Evolutionary conservation across 2,888 invertebrate genomes (phyloP).

Genomic region (Leptinotarsa rubiginosa): DNA sequence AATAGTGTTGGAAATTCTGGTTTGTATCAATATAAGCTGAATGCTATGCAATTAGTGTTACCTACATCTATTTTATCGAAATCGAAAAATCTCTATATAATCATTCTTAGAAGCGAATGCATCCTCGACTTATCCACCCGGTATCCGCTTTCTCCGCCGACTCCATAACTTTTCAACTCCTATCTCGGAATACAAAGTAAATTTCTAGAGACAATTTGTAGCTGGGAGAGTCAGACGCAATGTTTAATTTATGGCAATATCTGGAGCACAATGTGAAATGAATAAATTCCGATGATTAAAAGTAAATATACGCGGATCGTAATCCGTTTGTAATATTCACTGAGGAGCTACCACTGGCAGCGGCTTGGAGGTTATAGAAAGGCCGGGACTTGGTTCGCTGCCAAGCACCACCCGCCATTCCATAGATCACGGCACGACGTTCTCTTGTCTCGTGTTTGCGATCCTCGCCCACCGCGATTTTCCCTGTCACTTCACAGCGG

Average conservation of each 20-base stretch:
- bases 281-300: slow-evolving; percentile 34
- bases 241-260: slow-evolving; percentile 27
- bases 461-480: slow-evolving; percentile 23
- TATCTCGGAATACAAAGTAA: slow-evolving; percentile 9
- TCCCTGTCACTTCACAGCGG: slow-evolving; percentile 8
- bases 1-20: too few relatives aligned
- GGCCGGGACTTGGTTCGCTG: slow-evolving; percentile 48
- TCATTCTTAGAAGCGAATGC: too few relatives aligned
- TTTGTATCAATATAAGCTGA: too few relatives aligned
- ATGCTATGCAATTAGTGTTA: too few relatives aligned
- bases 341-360: slow-evolving; percentile 40
- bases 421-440: slow-evolving; percentile 42
- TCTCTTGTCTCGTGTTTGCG: slow-evolving; percentile 32
- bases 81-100: too few relatives aligned
- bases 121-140: background rate
- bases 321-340: slow-evolving; percentile 38
- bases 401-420: slow-evolving; percentile 50
- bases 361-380: slow-evolving; percentile 33
- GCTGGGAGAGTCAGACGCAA: slow-evolving; percentile 13
- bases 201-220: slow-evolving; percentile 18
- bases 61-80: too few relatives aligned
- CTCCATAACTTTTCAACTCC: slow-evolving; percentile 8
- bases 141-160: background rate
- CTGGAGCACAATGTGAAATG: slow-evolving; percentile 25
- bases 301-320: slow-evolving; percentile 29